A percentile compares a stretch with the other conserved stretches of the same genome.
Conservation (phyloP, 2,797 vertebrate genomes). For the Menidia menidia region DNA sequence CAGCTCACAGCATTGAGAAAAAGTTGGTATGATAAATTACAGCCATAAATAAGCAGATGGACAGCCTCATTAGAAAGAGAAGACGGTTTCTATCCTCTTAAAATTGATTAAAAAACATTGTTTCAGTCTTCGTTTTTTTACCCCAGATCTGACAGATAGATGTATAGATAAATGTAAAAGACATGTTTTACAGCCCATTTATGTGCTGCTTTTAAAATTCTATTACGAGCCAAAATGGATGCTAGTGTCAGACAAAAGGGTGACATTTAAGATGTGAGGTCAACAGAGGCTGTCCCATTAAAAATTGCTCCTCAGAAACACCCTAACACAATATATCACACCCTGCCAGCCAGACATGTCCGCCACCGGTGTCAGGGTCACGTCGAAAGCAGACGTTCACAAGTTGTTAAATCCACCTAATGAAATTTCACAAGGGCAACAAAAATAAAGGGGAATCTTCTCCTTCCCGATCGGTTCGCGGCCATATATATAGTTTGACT, state of each 20-base stretch:
- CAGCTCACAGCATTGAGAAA: conserved; percentile 45
- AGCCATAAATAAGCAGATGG: conserved; percentile 18
- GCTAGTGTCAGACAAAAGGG: conserved; percentile 39
- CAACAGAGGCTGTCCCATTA: conserved; percentile 73
- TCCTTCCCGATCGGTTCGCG: conserved; percentile 61
- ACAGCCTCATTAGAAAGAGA: conserved; percentile 9
- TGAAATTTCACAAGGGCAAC: conserved; percentile 81
- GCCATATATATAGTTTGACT: conserved; percentile 64
- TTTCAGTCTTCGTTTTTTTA: conserved; percentile 1
- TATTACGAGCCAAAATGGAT: conserved; percentile 57
- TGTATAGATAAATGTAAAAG: conserved; percentile 8
- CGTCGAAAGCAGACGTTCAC: conserved; percentile 73
- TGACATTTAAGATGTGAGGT: conserved; percentile 68
- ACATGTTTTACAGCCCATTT: conserved; percentile 12
- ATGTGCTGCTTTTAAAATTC: conserved; percentile 54
- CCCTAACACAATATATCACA: conserved; percentile 76
- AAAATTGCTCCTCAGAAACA: conserved; percentile 71
- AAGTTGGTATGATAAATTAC: conserved; percentile 41
- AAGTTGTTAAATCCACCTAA: conserved; percentile 82
- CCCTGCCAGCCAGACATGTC: conserved; percentile 65
- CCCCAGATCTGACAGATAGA: conserved; percentile 8
- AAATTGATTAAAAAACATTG: not conserved
- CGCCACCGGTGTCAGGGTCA: conserved; percentile 77
- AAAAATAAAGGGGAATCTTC: conserved; percentile 74
- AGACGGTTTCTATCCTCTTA: conserved; percentile 10